These are phyloP conservation scores for Halcyon senegalensis DNA, from an alignment of 2,113 vertebrate genomes.

Conservation along the genomic window DNA sequence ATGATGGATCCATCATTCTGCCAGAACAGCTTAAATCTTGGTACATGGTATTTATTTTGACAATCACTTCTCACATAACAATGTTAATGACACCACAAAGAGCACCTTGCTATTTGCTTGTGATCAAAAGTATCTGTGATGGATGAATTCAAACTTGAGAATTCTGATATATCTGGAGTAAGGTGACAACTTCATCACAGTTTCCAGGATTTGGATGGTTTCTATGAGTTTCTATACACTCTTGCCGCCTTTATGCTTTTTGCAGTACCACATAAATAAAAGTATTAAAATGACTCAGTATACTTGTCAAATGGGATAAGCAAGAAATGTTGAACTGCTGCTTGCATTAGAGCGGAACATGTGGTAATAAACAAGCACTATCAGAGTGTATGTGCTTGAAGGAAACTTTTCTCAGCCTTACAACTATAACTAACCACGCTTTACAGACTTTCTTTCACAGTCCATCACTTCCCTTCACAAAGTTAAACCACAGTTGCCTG, in stretches of 20 bases:
- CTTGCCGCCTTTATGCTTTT: not conserved
- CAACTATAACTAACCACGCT: not conserved
- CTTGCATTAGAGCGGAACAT: not conserved
- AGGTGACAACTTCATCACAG: not conserved
- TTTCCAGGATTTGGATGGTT: not conserved
- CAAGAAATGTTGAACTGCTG: not conserved
- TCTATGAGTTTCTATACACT: not conserved
- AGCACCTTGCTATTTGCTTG: not conserved
- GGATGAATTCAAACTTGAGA: not conserved
- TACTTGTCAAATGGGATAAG: not conserved
- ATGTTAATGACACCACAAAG: not conserved
- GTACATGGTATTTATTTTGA: not conserved
- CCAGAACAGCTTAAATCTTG: not conserved
- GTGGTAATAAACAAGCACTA: not conserved
- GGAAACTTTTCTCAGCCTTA: not conserved
- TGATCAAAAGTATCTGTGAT: not conserved
- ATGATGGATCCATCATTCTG: not conserved
- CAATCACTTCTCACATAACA: not conserved
- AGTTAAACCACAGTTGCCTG: not conserved
- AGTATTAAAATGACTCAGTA: not conserved
- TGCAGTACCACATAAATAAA: not conserved
- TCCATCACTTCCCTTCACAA: not conserved
- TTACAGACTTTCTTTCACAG: not conserved
- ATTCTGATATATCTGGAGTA: not conserved
- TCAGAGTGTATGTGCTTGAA: not conserved